Base-by-base conservation (phyloP, 1,140 invertebrate genomes). In the Heliconius eleuchia region DNA sequence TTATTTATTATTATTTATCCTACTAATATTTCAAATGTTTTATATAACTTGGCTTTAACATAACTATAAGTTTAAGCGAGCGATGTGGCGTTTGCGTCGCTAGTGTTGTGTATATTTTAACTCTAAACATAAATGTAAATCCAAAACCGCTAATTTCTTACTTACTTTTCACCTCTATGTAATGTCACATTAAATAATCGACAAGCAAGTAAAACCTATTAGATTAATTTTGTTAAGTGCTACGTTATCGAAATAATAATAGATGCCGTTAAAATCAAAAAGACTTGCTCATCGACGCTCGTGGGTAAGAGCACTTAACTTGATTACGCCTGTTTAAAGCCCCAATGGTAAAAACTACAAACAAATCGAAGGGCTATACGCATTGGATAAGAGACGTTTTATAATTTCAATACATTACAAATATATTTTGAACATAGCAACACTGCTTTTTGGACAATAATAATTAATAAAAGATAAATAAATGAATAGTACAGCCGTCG, bases 261-360 rank as follows among this genome's bases (percentile, higher is more conserved):
- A 87, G 85, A 87, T 85, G 83, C 80, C 85, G 88, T 91, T 91
- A 89, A 90, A 92, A 93, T 90, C 88, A 91, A 93, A 92, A 92
- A 91, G 87, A 89, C 60, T 66, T 66, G 88, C 85, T 85, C 87
- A 89, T 91, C 87, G 91, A 75, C 85, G 83, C 84, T 87, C 87
- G 85, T 85, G 84, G 76, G 83, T 85, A 89, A 88, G 89, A 91
- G 91, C 92, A 94, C 92, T 94, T 92, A 92, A 92, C 88, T 92
- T 93, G 90, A 93, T 94, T 94, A 93, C 90, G 83, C 75, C 87
- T 80, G 78, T 84, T 85, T 80, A 81, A 89, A 89, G 87, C 87
- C 86, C 83, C 88, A 84, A 82, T 79, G 83, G 84, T 80, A 84
- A 81, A 84, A 83, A 84, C 76, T 85, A 84, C 81, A 85, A 84